phyloP scores from a whole-genome alignment of 2,888 invertebrate species.

The Dryadula phaetusa region DNA sequence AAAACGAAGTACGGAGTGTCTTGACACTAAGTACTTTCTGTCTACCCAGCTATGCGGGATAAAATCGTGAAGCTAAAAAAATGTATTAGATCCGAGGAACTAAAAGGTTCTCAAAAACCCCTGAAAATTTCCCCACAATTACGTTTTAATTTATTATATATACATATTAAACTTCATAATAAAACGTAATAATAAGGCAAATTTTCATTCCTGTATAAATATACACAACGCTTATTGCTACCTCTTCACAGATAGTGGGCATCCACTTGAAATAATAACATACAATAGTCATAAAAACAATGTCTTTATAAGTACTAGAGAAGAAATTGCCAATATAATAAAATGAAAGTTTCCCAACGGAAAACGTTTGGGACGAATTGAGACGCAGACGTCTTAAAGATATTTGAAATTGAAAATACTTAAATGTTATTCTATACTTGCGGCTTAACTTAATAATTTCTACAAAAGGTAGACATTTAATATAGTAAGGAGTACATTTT shows the following conservation, averaged over 20 bases:
- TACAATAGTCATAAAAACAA: slow-evolving; percentile 7
- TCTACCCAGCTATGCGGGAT: too few relatives aligned
- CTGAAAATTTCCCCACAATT: too few relatives aligned
- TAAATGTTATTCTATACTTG: slow-evolving; percentile 4
- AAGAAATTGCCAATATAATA: slow-evolving; percentile 24
- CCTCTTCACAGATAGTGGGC: neutral
- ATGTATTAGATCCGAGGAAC: too few relatives aligned
- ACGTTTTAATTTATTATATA: too few relatives aligned
- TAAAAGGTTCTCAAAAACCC: too few relatives aligned
- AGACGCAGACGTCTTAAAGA: slow-evolving; percentile 19
- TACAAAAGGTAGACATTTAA: too few relatives aligned
- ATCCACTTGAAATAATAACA: slow-evolving; percentile 5
- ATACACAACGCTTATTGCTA: neutral
- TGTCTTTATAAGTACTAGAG: slow-evolving; percentile 13
- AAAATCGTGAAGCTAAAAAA: too few relatives aligned
- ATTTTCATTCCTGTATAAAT: slow-evolving; percentile 1
- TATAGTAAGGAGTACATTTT: too few relatives aligned
- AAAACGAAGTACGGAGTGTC: too few relatives aligned
- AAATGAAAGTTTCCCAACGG: slow-evolving; percentile 16
- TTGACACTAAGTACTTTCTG: too few relatives aligned
- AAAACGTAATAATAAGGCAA: neutral
- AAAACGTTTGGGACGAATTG: slow-evolving; percentile 6
- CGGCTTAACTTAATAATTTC: neutral
- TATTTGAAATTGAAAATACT: slow-evolving; percentile 12
- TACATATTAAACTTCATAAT: too few relatives aligned